These are phyloP conservation scores for pig (Sus scrofa) DNA, from an alignment of 2,113 vertebrate species.

Conservation along the genomic window T2T-Sscrofa CM000812.6:20848001-20848500, in stretches of 20 bases:
- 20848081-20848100: constrained; percentile 20
- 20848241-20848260: not conserved
- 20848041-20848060: not conserved
- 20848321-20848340: not conserved
- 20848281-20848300: not conserved
- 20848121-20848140: constrained; percentile 4
- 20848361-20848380: not conserved
- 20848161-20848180: not conserved
- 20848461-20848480: constrained; percentile 95
- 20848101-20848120: not conserved
- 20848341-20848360: not conserved
- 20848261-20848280: not conserved
- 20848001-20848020: not conserved
- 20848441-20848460: constrained; percentile 94
- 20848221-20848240: not conserved
- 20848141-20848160: not conserved
- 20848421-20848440: constrained; percentile 85
- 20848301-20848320: not conserved
- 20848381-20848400: not conserved
- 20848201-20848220: not conserved
- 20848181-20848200: not conserved
- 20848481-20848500: constrained; percentile 92
- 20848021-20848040: constrained; percentile 18
- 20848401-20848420: not conserved
- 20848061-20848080: not conserved